phyloP scores from a whole-genome alignment of 2,888 invertebrate genomes.

The Cerastis rubricosa region DNA sequence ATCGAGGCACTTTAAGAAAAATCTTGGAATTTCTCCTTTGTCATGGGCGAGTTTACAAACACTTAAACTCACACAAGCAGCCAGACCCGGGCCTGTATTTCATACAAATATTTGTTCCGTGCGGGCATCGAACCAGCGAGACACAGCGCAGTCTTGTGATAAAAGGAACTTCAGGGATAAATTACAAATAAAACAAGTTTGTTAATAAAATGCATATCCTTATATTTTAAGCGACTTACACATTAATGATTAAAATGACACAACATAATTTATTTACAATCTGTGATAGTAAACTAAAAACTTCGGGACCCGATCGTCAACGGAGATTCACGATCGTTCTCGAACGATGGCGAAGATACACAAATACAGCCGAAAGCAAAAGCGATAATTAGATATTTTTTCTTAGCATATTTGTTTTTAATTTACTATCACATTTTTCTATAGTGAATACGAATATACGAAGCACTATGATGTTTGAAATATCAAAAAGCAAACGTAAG shows the following conservation, averaged over 20 bases:
- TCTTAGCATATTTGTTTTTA: slow-evolving; percentile 35
- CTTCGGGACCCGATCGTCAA: slow-evolving; percentile 10
- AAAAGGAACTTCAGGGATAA: background rate
- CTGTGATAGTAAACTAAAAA: slow-evolving; percentile 62
- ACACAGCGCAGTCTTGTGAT: background rate
- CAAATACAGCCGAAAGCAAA: slow-evolving; percentile 42
- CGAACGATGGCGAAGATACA: slow-evolving; percentile 35
- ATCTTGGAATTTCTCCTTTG: too few relatives aligned
- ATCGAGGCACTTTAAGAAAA: too few relatives aligned
- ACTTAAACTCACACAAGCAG: too few relatives aligned
- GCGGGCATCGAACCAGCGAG: background rate
- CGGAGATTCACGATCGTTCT: slow-evolving; percentile 23
- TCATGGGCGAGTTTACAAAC: too few relatives aligned
- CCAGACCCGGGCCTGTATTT: too few relatives aligned
- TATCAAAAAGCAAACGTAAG: background rate
- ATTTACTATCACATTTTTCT: slow-evolving; percentile 59
- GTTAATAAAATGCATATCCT: slow-evolving; percentile 75
- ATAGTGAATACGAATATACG: slow-evolving; percentile 14
- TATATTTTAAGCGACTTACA: slow-evolving; percentile 75
- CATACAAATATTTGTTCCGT: too few relatives aligned
- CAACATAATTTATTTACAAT: slow-evolving; percentile 69
- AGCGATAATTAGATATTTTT: slow-evolving; percentile 13
- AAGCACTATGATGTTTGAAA: slow-evolving; percentile 14
- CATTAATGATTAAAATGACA: slow-evolving; percentile 74
- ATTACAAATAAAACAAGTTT: slow-evolving; percentile 68